These are phyloP conservation scores for Drosophila borealis DNA, from an alignment of 2,888 invertebrate genomes.

Conservation along the genomic window DNA sequence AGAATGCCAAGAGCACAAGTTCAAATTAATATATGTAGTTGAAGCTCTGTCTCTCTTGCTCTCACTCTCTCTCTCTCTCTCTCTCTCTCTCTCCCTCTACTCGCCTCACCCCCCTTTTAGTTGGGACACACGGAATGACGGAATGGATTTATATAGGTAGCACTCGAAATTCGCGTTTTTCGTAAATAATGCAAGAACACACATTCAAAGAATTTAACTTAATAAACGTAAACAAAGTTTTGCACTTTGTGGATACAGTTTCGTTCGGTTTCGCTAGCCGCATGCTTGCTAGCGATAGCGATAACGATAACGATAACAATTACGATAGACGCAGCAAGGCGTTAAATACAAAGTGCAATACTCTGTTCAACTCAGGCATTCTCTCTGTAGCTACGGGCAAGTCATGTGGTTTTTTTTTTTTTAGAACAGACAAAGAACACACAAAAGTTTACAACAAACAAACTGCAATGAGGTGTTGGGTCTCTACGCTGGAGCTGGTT, in stretches of 20 bases:
- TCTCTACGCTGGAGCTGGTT: slow-evolving; percentile 31
- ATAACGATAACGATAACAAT: slow-evolving; percentile 34
- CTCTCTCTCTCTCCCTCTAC: no score
- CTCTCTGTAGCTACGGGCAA: slow-evolving; percentile 39
- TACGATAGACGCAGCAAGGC: slow-evolving; percentile 30
- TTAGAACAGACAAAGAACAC: slow-evolving; percentile 58
- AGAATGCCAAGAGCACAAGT: no score
- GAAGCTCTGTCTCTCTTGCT: no score
- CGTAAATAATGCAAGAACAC: slow-evolving; percentile 13
- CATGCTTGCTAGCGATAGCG: slow-evolving; percentile 46
- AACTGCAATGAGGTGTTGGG: slow-evolving; percentile 56
- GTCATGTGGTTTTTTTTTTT: slow-evolving; percentile 6
- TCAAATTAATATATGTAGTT: no score
- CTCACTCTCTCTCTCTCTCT: no score
- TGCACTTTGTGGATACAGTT: slow-evolving; percentile 43
- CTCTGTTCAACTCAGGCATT: slow-evolving; percentile 40
- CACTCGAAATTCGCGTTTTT: no score
- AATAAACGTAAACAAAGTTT: slow-evolving; percentile 29
- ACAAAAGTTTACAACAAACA: slow-evolving; percentile 59
- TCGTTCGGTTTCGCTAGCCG: slow-evolving; percentile 35
- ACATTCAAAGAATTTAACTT: slow-evolving; percentile 24
- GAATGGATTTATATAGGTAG: no score
- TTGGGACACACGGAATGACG: no score
- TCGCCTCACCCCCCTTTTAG: no score
- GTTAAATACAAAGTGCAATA: slow-evolving; percentile 38